Conservation (phyloP, 2,888 invertebrate species). For the Buathra laborator region DNA sequence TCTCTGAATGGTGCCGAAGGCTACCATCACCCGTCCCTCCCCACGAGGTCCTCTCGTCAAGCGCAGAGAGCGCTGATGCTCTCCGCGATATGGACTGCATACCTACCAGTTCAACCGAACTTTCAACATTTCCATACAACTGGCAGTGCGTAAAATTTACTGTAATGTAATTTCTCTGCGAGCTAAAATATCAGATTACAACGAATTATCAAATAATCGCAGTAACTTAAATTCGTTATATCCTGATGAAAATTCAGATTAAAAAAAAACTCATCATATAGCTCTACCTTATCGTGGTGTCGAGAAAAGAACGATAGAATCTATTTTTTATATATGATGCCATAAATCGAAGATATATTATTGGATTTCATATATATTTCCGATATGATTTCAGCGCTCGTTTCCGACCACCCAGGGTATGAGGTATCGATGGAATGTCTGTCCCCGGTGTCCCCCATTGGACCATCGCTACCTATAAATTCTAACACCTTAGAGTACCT, state of each 20-base stretch:
- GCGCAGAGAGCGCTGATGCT: constrained; percentile 14
- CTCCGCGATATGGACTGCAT: constrained; percentile 2
- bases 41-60: constrained; percentile 35
- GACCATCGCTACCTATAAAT: constrained; percentile 53
- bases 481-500: constrained; percentile 5
- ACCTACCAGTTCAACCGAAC: constrained; percentile 16
- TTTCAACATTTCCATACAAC: constrained; percentile 18
- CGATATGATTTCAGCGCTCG: neutral
- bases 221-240: too few species aligned
- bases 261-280: too few species aligned
- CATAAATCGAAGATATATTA: neutral
- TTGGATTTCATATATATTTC: neutral
- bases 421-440: constrained; percentile 29
- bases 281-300: neutral
- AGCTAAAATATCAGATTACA: too few species aligned
- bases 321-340: neutral
- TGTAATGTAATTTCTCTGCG: neutral
- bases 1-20: constrained; percentile 12
- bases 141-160: neutral
- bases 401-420: neutral
- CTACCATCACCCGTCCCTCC: neutral
- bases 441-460: constrained; percentile 1
- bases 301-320: neutral
- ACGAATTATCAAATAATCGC: too few species aligned
- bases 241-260: too few species aligned